Evolutionary conservation across 1,140 invertebrate genomes (phyloP).

Genomic region (Metopolophium dirhodum): DNA sequence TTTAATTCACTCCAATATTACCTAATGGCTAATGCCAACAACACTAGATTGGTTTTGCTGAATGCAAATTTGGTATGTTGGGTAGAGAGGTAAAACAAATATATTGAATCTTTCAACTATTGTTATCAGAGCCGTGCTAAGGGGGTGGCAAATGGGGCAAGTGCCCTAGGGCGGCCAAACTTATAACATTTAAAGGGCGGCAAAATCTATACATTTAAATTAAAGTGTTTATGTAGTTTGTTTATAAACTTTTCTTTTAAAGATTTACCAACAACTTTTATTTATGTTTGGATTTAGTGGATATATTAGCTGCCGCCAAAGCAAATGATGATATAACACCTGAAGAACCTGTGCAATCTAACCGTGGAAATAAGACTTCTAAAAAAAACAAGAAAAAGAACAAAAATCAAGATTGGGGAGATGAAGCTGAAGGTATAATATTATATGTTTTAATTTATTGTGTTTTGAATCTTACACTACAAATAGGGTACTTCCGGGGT

Average conservation of each 20-base stretch:
- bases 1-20: not conserved
- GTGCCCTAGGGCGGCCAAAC: too few species aligned
- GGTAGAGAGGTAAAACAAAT: not conserved
- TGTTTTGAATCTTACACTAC: not conserved
- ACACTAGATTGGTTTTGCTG: too few species aligned
- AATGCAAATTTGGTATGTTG: too few species aligned
- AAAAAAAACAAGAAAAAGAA: constrained; percentile 46
- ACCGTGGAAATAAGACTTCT: not conserved
- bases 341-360: not conserved
- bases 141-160: too few species aligned
- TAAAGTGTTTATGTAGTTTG: not conserved
- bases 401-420: constrained; percentile 35
- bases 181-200: too few species aligned
- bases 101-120: not conserved
- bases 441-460: not conserved
- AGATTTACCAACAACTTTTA: not conserved
- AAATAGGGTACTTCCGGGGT: not conserved
- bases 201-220: not conserved
- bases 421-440: not conserved
- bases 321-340: not conserved
- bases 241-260: not conserved
- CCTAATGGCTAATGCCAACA: not conserved
- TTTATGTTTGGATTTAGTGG: constrained; percentile 6
- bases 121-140: not conserved
- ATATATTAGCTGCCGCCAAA: constrained; percentile 11